These are phyloP conservation scores for Asobara japonica DNA, from an alignment of 1,140 invertebrate genomes.

Conservation along the genomic window DNA sequence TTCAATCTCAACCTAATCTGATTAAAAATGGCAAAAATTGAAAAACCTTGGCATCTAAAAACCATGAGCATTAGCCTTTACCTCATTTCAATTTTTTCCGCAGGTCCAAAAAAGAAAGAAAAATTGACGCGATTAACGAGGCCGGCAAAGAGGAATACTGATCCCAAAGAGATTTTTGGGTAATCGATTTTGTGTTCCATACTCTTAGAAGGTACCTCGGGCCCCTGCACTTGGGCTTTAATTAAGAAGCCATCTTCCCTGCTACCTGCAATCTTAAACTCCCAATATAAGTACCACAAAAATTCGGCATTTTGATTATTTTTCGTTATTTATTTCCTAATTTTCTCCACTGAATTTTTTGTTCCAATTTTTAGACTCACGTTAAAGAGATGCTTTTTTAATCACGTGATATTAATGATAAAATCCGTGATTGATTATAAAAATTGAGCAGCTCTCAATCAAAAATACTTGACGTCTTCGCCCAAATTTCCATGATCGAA, in stretches of 20 bases:
- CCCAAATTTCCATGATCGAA: too few relatives aligned
- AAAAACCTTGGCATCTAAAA: too few relatives aligned
- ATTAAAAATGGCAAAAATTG: too few relatives aligned
- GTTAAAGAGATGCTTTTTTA: background rate
- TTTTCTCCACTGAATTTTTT: background rate
- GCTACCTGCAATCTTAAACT: slow-evolving; percentile 41
- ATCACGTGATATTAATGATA: too few relatives aligned
- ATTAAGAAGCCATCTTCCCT: slow-evolving; percentile 55
- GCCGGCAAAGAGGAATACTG: background rate
- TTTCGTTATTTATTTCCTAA: slow-evolving; percentile 6
- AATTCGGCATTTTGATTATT: slow-evolving; percentile 34
- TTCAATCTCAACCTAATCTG: too few relatives aligned
- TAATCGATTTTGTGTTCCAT: slow-evolving; percentile 39
- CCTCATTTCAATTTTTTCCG: too few relatives aligned
- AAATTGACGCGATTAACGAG: slow-evolving; percentile 8
- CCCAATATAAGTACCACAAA: slow-evolving; percentile 33
- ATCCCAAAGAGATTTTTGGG: slow-evolving; percentile 27
- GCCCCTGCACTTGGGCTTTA: slow-evolving; percentile 42
- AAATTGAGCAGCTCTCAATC: too few relatives aligned
- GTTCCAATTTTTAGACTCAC: background rate
- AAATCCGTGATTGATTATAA: too few relatives aligned
- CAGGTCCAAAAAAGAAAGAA: background rate
- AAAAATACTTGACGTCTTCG: too few relatives aligned
- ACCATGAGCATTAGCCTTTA: too few relatives aligned
- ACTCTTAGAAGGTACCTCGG: slow-evolving; percentile 12